Evolutionary conservation across 1,140 invertebrate species (phyloP), one percentile per base, ranked within the genome.

Genomic region (Cydia fagiglandana): DNA sequence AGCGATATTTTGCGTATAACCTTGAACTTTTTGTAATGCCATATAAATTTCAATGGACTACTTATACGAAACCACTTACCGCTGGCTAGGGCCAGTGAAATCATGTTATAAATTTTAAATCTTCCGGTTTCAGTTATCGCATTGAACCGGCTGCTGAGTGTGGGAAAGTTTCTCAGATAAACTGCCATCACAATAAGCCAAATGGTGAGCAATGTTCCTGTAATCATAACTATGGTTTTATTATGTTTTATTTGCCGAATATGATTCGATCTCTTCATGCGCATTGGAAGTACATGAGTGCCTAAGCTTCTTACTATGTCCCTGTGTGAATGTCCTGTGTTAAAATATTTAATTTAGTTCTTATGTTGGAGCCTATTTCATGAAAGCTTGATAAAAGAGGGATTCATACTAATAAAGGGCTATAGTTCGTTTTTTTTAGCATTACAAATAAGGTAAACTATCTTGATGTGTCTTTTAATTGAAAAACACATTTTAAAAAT

Each of bases 121-220:
- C 34, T 70, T 70, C 66, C 34, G 66, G 66, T 70, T 70, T 70
- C 66, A 70, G 66, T 70, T 70, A 70, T 70, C 66, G 17, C 30
- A 41, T 70, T 70, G 12, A 38, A 41, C n/a, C 34, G n/a, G 66
- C 30, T 70, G n/a, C 34, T 70, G 66, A 70, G 5, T 70, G 66
- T 70, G 30, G 66, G 30, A 70, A 38, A 41, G 10, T 70, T 41
- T 70, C 30, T 45, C 66, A 70, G 34, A 70, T 17, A 70, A 34
- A 13, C 34, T 34, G 66, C n/a, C 66, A 70, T 17, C 17, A 70
- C 30, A 70, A 38, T 38, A 38, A 38, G 34, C 66, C 66, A 70
- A 70, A 70, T 70, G 66, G 66, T 70, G 34, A 70, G 66, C 66
- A 41, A 38, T 70, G 66, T 41, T 70, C 10, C 66, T 17, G 66